Percentiles rank a stretch among this genome's conserved stretches.
Evolutionary conservation across 2,113 vertebrate genomes (phyloP).

Genomic region (Tangachromis dhanisi): DNA sequence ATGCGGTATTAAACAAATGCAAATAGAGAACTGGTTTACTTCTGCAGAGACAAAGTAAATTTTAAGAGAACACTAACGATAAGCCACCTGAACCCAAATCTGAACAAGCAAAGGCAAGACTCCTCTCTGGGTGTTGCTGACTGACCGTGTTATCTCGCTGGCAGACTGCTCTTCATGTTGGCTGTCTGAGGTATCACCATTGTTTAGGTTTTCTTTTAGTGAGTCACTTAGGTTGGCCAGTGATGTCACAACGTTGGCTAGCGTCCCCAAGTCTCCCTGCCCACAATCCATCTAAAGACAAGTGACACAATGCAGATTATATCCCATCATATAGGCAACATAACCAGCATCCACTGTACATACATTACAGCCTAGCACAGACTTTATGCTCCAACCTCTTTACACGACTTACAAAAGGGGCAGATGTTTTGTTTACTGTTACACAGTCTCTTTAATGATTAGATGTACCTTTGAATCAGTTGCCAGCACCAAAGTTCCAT

Average conservation of each 20-base stretch:
- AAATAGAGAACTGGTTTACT: background rate
- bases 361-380: background rate
- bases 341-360: background rate
- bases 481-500: conserved; percentile 87
- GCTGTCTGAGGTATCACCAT: conserved; percentile 83
- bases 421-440: background rate
- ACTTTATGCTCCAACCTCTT: background rate
- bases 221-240: conserved; percentile 85
- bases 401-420: background rate
- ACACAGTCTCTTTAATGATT: background rate
- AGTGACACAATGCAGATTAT: background rate
- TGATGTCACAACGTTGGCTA: conserved; percentile 96
- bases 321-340: background rate
- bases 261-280: conserved; percentile 89
- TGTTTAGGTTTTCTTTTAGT: conserved; percentile 82
- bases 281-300: conserved; percentile 80
- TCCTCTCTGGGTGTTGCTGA: background rate
- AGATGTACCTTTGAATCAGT: conserved; percentile 84
- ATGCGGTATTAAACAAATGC: background rate
- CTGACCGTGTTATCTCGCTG: conserved; percentile 92
- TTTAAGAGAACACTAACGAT: background rate
- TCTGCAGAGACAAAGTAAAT: background rate
- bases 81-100: background rate
- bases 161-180: conserved; percentile 87
- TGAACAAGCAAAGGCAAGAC: background rate